Base-by-base conservation (phyloP, 2,888 invertebrate genomes). In the Agonopterix alstromeriana region DNA sequence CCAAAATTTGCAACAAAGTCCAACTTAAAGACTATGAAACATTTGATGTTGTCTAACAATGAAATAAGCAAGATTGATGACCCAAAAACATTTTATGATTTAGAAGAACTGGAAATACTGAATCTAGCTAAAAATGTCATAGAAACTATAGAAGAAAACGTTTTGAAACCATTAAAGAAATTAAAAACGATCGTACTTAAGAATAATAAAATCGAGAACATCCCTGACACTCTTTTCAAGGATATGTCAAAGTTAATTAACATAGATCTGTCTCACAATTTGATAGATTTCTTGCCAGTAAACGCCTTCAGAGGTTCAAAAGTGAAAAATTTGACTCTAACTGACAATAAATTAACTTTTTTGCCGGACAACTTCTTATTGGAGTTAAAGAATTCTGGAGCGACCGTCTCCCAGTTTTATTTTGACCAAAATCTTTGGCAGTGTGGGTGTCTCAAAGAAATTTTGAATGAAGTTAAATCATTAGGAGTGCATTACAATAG, bases 351-450 rank as follows among this genome's bases (percentile, higher is more conserved):
- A 51, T 71, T 86, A 14, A 77, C 80, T 1, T 85, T 76, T 61
- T 65, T 87, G 35, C 59, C 64, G 11, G 73, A 77, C 35, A 85
- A 86, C 53, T 87, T 87, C 57, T 76, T 73, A 46, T 61, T 82
- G 27, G 82, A 83, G 42, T 54, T 85, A 1, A 70, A 56, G 43
- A 82, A 82, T 53, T 75, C 73, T 3, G 82, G 83, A 0, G 74
- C 67, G 0, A 62, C 43, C 12, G 52, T 86, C 27, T 66, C 57
- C 2, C 80, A 80, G 51, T 79, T 86, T 48, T 73, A 70, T 48
- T 80, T 86, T 35, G 73, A 82, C 11, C 73, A 78, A 10, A 87
- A 86, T 49, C 84, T 83, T 2, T 86, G 82, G 82, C 84, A 85
- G 48, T 87, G 87, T 53, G 65, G 76, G 0, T 86, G 86, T 56